These are phyloP conservation scores for Meteorus sp. DNA, from an alignment of 1,140 invertebrate species.

Conservation along the genomic window DNA sequence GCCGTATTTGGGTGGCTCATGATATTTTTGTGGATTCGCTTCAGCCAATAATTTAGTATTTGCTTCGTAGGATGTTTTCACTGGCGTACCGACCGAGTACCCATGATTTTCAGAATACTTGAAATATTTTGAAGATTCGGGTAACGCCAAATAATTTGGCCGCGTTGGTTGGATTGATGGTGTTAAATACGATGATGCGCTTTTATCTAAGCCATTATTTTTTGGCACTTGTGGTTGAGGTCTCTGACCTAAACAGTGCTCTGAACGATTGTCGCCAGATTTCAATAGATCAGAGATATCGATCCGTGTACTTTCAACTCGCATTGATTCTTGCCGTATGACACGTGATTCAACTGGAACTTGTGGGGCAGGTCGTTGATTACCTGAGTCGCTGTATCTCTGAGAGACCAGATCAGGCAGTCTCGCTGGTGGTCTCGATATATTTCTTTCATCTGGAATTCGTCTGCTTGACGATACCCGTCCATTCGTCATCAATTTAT, in stretches of 20 bases:
- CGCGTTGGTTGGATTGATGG: slow-evolving; percentile 25
- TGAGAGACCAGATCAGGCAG: slow-evolving; percentile 47
- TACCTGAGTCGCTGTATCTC: slow-evolving; percentile 47
- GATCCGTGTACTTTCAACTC: slow-evolving; percentile 39
- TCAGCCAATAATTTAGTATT: slow-evolving; percentile 41
- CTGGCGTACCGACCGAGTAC: slow-evolving; percentile 34
- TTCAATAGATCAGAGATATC: slow-evolving; percentile 38
- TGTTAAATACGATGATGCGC: neutral
- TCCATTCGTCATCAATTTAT: slow-evolving; percentile 59
- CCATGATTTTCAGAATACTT: slow-evolving; percentile 35
- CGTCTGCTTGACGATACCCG: slow-evolving; percentile 50
- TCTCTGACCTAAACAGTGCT: slow-evolving; percentile 45
- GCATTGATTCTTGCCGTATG: slow-evolving; percentile 49
- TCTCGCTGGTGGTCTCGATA: slow-evolving; percentile 38
- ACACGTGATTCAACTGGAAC: slow-evolving; percentile 47
- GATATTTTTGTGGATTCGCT: slow-evolving; percentile 42
- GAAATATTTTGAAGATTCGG: slow-evolving; percentile 20
- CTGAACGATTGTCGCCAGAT: slow-evolving; percentile 33
- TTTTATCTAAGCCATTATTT: slow-evolving; percentile 25
- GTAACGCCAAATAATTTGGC: slow-evolving; percentile 35
- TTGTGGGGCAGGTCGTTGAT: slow-evolving; percentile 45
- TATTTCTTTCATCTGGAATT: slow-evolving; percentile 38
- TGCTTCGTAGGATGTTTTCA: slow-evolving; percentile 44
- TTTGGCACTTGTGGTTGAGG: slow-evolving; percentile 53
- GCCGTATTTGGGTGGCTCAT: slow-evolving; percentile 45